Percentiles rank a stretch among this genome's conserved stretches.
Conservation (phyloP, 2,797 vertebrate species). For the Momotus momota region DNA sequence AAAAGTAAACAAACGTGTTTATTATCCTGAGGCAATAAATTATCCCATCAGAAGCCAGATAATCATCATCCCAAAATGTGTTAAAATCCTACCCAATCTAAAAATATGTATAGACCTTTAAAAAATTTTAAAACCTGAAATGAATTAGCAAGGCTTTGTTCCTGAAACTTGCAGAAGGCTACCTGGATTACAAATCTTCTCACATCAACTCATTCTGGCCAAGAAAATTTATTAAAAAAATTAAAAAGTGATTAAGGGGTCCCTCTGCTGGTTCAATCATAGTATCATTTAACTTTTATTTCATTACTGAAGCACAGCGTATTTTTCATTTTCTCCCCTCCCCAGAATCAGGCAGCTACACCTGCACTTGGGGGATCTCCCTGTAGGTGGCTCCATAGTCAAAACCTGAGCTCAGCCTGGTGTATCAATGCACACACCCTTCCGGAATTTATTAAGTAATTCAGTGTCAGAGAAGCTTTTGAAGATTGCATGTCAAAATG, state of each 20-base stretch:
- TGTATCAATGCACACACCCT: neutral
- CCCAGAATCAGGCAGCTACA: neutral
- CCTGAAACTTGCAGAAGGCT: neutral
- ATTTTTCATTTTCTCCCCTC: slow-evolving; percentile 41
- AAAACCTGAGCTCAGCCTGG: slow-evolving; percentile 11
- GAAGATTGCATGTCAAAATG: neutral
- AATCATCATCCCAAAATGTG: neutral
- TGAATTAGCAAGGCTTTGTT: neutral
- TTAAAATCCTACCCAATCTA: neutral
- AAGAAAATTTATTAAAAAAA: neutral
- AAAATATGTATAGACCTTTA: neutral
- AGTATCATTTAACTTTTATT: neutral
- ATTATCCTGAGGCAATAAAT: neutral
- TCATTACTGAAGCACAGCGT: neutral
- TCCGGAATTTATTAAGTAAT: neutral
- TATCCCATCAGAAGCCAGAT: neutral
- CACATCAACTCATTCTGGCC: neutral
- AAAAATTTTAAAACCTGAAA: neutral
- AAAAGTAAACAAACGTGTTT: slow-evolving; percentile 4
- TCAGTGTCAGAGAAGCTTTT: neutral
- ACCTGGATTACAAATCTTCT: neutral
- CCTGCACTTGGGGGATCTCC: slow-evolving; percentile 51
- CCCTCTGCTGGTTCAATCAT: neutral
- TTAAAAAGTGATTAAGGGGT: neutral
- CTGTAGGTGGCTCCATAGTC: slow-evolving; percentile 79